Evolutionary conservation across 2,888 invertebrate genomes (phyloP).

Genomic region (Zygaena filipendulae): DNA sequence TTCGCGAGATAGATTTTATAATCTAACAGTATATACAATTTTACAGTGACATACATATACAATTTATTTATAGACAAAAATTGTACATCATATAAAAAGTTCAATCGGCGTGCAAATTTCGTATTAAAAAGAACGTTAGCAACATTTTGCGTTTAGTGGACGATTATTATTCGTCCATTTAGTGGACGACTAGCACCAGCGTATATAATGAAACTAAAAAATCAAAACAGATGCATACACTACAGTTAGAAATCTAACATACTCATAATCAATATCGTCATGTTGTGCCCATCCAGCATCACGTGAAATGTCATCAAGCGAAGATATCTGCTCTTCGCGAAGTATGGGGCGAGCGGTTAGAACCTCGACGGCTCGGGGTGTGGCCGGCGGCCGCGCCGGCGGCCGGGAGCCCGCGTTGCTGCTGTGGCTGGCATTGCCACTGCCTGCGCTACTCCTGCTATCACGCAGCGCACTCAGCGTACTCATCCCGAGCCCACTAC

Average conservation of each 20-base stretch:
- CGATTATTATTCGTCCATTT: too few species aligned
- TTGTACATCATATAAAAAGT: too few species aligned
- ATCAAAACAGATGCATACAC: too few species aligned
- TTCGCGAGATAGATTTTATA: background rate
- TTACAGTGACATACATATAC: background rate
- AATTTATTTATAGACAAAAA: too few species aligned
- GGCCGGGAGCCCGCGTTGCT: constrained; percentile 19
- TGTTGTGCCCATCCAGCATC: constrained; percentile 93
- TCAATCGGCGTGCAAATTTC: too few species aligned
- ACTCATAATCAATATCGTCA: constrained; percentile 94
- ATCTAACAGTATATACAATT: background rate
- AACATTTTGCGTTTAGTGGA: too few species aligned
- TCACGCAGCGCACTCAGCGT: constrained; percentile 46
- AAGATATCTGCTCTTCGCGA: constrained; percentile 91
- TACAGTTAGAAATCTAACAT: constrained; percentile 29
- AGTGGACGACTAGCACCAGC: too few species aligned
- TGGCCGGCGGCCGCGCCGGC: constrained; percentile 31
- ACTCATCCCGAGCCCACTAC: constrained; percentile 56
- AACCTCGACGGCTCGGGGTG: constrained; percentile 70
- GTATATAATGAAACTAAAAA: too few species aligned
- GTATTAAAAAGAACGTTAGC: too few species aligned
- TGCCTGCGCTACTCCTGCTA: constrained; percentile 26
- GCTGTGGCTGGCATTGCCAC: constrained; percentile 17
- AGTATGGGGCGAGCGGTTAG: constrained; percentile 86
- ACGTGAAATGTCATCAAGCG: constrained; percentile 90